Conservation (phyloP, 2,797 vertebrate species). For the Hippoglossus hippoglossus region DNA sequence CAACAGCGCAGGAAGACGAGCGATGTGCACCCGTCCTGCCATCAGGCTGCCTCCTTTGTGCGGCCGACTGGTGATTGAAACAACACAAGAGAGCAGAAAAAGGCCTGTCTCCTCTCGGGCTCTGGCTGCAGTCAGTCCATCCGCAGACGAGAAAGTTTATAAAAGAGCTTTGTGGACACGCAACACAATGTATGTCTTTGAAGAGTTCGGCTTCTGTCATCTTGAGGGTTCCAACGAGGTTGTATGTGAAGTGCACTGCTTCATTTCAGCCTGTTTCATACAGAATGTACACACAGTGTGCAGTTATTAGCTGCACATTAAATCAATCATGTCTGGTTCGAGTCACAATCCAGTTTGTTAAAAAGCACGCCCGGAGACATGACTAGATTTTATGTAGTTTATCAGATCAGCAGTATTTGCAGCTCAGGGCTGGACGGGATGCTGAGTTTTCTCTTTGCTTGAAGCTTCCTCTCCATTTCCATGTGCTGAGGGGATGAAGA, state of each 20-base stretch:
- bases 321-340: conserved; percentile 43
- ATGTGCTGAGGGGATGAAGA: conserved; percentile 63
- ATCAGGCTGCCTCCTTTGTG: conserved; percentile 80
- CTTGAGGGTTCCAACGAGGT: conserved; percentile 30
- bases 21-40: conserved; percentile 68
- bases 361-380: conserved; percentile 43
- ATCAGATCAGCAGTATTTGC: conserved; percentile 71
- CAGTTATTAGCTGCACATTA: conserved; percentile 32
- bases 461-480: conserved; percentile 67
- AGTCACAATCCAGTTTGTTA: conserved; percentile 58
- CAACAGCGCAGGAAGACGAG: conserved; percentile 75
- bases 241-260: not conserved
- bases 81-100: conserved; percentile 71
- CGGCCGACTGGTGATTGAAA: conserved; percentile 75
- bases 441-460: conserved; percentile 75
- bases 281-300: conserved; percentile 19
- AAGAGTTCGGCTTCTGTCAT: conserved; percentile 71
- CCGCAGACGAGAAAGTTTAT: conserved; percentile 68
- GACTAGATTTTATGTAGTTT: conserved; percentile 50
- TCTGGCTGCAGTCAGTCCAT: conserved; percentile 72
- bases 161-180: conserved; percentile 72
- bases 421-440: conserved; percentile 70
- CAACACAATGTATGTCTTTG: conserved; percentile 69
- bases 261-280: conserved; percentile 21
- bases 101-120: conserved; percentile 72